Base-by-base conservation (phyloP, 2,797 vertebrate species). In the Eulemur rubriventer region DNA sequence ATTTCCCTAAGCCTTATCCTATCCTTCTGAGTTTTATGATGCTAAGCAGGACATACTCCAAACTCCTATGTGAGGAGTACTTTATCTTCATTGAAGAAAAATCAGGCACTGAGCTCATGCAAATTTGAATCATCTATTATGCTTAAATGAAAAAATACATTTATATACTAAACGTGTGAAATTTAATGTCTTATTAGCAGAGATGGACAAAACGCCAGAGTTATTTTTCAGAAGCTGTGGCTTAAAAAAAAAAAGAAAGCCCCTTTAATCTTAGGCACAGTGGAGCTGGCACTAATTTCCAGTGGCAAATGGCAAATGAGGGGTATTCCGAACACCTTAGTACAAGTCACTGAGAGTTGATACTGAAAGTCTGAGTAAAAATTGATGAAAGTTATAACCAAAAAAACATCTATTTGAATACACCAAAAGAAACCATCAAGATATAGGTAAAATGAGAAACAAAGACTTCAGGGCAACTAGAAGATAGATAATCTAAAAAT, bases 221-320 rank as follows among this genome's bases (percentile, higher is more conserved):
- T 67, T 91, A 61, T 67, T 95, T 90, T 88, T 94, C 69, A 78
- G 95, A 95, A 93, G 30, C 11, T 35, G 12, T 73, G n/a, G 41
- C 30, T 88, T 79, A 59, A 20, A 35, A 67, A 70, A 24, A 38
- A 81, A 63, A 9, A 73, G 22, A 7, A 78, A 85, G 46, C 38
- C 63, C 46, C 63, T 91, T 92, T 78, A 76, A 82, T 72, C 6
- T 90, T 24, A 91, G 65, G n/a, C 48, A 88, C 18, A 89, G 57
- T 70, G n/a, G 50, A 46, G 22, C 17, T 85, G 63, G 4, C 88
- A 12, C 33, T 82, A 82, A 93, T 82, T 92, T 93, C 18, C 26
- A 55, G 50, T 38, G 35, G 52, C 46, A 89, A 96, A 85, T 38
- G 48, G 52, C 46, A 89, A 96, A 85, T 50, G 30, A 95, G 5